Conservation (phyloP, 2,888 invertebrate species). For the Pseudolycoriella hygida region DNA sequence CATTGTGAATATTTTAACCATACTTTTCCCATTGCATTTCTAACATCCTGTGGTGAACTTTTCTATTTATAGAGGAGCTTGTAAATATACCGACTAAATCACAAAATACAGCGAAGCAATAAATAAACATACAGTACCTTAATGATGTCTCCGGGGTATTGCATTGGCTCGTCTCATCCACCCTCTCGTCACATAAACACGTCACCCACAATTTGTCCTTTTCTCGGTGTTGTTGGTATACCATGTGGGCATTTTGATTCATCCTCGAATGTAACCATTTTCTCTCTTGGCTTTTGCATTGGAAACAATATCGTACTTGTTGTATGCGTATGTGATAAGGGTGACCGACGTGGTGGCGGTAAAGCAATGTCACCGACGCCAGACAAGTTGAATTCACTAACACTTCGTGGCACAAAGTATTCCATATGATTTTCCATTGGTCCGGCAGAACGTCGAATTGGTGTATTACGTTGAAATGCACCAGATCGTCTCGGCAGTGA, state of each 20-base stretch:
- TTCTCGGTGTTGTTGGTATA: slow-evolving; percentile 27
- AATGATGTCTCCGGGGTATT: slow-evolving; percentile 7
- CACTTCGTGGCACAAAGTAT: slow-evolving; percentile 68
- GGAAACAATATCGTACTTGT: slow-evolving; percentile 15
- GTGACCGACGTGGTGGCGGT: slow-evolving; percentile 19
- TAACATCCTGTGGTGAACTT: too few species aligned
- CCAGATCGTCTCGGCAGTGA: slow-evolving; percentile 34
- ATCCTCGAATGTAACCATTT: slow-evolving; percentile 69
- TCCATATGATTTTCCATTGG: slow-evolving; percentile 48
- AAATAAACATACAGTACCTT: slow-evolving; percentile 4
- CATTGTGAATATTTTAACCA: too few species aligned
- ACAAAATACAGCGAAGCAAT: too few species aligned
- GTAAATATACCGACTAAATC: too few species aligned
- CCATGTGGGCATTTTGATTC: slow-evolving; percentile 35
- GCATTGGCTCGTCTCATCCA: slow-evolving; percentile 16
- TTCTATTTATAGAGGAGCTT: too few species aligned
- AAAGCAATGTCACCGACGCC: slow-evolving; percentile 40
- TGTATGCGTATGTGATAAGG: slow-evolving; percentile 14
- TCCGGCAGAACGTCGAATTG: slow-evolving; percentile 42
- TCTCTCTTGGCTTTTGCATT: slow-evolving; percentile 38
- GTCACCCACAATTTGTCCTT: slow-evolving; percentile 36
- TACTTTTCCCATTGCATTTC: too few species aligned
- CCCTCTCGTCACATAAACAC: slow-evolving; percentile 61
- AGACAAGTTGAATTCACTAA: slow-evolving; percentile 65
- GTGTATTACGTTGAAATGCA: slow-evolving; percentile 43